A percentile compares a stretch with the other conserved stretches of the same genome.
phyloP scores from a whole-genome alignment of 2,113 vertebrate genomes.

The Ancistrus triradiatus region DNA sequence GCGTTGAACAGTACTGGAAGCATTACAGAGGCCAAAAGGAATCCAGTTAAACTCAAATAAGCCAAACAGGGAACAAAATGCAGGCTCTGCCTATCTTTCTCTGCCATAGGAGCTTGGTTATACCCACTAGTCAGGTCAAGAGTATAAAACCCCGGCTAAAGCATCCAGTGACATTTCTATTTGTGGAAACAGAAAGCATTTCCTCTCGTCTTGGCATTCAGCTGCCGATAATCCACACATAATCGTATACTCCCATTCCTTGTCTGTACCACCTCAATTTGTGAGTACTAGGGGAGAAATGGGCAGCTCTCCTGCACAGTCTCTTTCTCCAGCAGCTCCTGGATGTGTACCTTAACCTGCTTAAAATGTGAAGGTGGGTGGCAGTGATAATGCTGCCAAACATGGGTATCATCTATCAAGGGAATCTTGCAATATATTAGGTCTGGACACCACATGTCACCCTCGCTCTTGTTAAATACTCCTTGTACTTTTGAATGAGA shows the following conservation, averaged over 20 bases:
- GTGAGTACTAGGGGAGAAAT: neutral
- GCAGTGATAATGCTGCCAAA: neutral
- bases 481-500: neutral
- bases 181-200: constrained; percentile 6
- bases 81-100: neutral
- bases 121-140: constrained; percentile 17
- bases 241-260: constrained; percentile 7
- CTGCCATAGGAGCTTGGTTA: neutral
- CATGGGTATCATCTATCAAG: neutral
- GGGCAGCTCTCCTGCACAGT: neutral
- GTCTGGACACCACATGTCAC: neutral
- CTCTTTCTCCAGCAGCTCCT: neutral
- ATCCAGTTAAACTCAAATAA: constrained; percentile 5
- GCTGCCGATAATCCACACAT: neutral
- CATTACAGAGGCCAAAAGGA: neutral
- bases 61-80: neutral
- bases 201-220: constrained; percentile 8
- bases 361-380: neutral
- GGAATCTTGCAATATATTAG: neutral
- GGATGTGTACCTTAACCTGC: neutral
- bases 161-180: constrained; percentile 17
- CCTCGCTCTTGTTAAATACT: neutral
- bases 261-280: constrained; percentile 7
- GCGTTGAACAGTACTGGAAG: neutral
- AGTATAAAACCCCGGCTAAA: neutral